Conservation (phyloP, 1,140 invertebrate species). For the Archegozetes longisetosus region DNA sequence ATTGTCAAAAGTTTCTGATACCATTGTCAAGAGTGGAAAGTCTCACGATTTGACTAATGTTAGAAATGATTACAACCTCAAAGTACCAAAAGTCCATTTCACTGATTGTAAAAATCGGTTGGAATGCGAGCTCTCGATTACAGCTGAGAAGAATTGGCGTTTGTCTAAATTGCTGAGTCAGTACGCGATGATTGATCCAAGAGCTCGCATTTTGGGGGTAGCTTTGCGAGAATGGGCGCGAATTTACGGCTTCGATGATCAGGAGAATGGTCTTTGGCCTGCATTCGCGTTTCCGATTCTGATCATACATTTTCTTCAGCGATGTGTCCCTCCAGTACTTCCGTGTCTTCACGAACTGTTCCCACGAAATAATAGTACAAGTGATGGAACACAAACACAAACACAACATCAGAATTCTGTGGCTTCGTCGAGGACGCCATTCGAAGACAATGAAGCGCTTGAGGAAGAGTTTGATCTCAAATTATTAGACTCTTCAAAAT, state of each 20-base stretch:
- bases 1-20: neutral
- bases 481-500: neutral
- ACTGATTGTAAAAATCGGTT: neutral
- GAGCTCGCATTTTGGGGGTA: conserved; percentile 11
- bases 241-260: conserved; percentile 41
- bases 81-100: conserved; percentile 12
- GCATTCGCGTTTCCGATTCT: conserved; percentile 43
- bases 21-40: neutral
- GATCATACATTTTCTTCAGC: conserved; percentile 42
- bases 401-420: neutral
- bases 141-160: neutral
- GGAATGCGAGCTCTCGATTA: conserved; percentile 5
- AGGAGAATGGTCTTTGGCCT: conserved; percentile 41
- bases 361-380: neutral
- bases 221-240: conserved; percentile 17
- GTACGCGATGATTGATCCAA: conserved; percentile 13
- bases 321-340: conserved; percentile 38
- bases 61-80: conserved; percentile 14
- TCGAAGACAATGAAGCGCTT: neutral
- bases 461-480: conserved; percentile 1
- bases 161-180: conserved; percentile 3
- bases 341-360: conserved; percentile 39
- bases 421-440: neutral
- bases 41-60: conserved; percentile 8
- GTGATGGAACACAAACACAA: no score